phyloP scores from a whole-genome alignment of 2,888 invertebrate species.

The Thecophora atra region DNA sequence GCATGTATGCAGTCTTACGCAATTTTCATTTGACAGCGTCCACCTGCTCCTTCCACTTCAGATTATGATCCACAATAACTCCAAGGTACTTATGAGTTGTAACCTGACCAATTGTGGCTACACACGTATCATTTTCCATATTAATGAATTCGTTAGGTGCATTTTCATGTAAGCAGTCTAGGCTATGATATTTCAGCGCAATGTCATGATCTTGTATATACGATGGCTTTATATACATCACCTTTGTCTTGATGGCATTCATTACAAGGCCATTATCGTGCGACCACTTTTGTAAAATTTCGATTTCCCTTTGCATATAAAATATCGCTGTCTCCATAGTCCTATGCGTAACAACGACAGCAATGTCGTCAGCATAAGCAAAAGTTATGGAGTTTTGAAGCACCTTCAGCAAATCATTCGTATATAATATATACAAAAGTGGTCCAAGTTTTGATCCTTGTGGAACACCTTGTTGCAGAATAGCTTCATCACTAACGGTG shows the following conservation, averaged over 20 bases:
- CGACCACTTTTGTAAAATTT: too few relatives aligned
- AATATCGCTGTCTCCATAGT: too few relatives aligned
- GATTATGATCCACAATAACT: constrained; percentile 8
- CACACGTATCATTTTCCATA: too few relatives aligned
- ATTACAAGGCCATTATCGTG: too few relatives aligned
- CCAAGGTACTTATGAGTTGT: constrained; percentile 10
- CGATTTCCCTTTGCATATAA: too few relatives aligned
- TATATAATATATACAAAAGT: constrained; percentile 23
- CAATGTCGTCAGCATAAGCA: constrained; percentile 29
- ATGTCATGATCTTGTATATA: too few relatives aligned
- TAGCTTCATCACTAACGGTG: not conserved
- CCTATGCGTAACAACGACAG: constrained; percentile 25
- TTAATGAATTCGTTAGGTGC: too few relatives aligned
- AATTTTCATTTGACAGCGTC: not conserved
- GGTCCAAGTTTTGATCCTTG: constrained; percentile 29
- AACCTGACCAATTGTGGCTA: not conserved
- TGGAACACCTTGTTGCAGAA: constrained; percentile 5
- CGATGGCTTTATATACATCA: too few relatives aligned
- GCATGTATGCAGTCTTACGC: not conserved
- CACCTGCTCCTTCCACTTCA: not conserved
- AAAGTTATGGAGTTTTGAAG: constrained; percentile 13
- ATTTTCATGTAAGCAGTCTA: too few relatives aligned
- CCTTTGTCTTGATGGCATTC: too few relatives aligned
- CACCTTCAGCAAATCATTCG: constrained; percentile 16
- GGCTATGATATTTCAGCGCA: too few relatives aligned